Evolutionary conservation across 2,888 invertebrate species (phyloP), one percentile per base, ranked within the genome.

Genomic region (Antheraea assamensis): DNA sequence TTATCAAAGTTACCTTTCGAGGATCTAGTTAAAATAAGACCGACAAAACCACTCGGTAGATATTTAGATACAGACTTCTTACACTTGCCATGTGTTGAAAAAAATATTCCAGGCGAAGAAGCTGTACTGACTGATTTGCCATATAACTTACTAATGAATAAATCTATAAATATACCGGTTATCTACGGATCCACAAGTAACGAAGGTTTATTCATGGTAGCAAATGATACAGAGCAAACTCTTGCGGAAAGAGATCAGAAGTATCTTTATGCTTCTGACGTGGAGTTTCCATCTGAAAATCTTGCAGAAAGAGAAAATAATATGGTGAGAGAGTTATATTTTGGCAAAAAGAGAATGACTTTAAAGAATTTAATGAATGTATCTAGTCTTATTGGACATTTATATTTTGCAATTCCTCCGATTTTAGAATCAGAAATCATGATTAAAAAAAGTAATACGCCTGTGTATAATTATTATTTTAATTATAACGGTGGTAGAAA

Each of bases 241-340:
- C 77, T 91, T 4, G 78, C 79, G 58, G 82, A 83, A 64, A 87
- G 87, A 80, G 84, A 91, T 75, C 81, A 82, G 3, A 86, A 81
- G 72, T 93, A 92, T 77, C 77, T 93, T 7, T 90, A 93, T 78
- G 92, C 92, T 35, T 90, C 93, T 8, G 94, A 94, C 82, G 80
- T 94, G 74, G 79, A 82, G 58, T 92, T 94, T 79, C 31, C 83
- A 24, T 82, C 88, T 2, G 87, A 90, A 75, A 77, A 83, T n/a
- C 85, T 88, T 83, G 92, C 89, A 3, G 78, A 80, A 1, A 74
- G 76, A 58, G 80, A 83, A 19, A 85, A 91, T 24, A 81, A 81
- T 75, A 80, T 84, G 80, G 76, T 93, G 31, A 87, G 84, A 84
- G 81, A 92, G 80, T 81, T 94, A 74, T 96, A 95, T 30, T 91